Evolutionary conservation across 2,113 vertebrate genomes (phyloP).

Genomic region (Rhabdomys dilectus): DNA sequence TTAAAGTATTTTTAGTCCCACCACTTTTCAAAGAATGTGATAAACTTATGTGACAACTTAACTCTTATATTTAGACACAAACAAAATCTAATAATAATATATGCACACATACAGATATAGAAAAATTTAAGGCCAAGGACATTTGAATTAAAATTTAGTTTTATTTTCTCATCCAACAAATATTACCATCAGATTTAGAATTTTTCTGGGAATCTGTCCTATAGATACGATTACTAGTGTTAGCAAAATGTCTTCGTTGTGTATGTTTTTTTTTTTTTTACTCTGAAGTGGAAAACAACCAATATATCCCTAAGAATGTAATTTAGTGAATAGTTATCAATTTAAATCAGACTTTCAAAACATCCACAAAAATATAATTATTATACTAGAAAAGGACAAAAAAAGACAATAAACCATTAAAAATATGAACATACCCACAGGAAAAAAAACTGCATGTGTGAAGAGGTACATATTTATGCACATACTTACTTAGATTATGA

Average conservation of each 20-base stretch:
- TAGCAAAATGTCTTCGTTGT: not conserved
- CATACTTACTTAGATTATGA: not conserved
- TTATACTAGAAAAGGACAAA: not conserved
- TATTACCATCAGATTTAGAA: not conserved
- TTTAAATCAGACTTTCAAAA: not conserved
- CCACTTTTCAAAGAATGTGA: not conserved
- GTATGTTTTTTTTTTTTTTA: not conserved
- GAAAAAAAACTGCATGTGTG: not conserved
- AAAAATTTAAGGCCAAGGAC: not conserved
- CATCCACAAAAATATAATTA: not conserved
- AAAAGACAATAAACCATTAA: not conserved
- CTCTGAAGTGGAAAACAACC: not conserved
- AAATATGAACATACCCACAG: not conserved
- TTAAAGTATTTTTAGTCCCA: not conserved
- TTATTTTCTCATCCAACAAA: not conserved
- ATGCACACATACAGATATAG: not conserved
- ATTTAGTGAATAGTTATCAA: not conserved
- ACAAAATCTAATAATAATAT: not conserved
- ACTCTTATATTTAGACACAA: not conserved
- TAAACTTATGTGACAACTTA: not conserved
- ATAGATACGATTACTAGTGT: not conserved
- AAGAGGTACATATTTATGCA: too few relatives aligned
- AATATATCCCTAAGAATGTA: not conserved
- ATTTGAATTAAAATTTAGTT: not conserved
- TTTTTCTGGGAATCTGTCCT: not conserved